Evolutionary conservation across 1,140 invertebrate genomes (phyloP).

Genomic region (Cyclina sinensis): DNA sequence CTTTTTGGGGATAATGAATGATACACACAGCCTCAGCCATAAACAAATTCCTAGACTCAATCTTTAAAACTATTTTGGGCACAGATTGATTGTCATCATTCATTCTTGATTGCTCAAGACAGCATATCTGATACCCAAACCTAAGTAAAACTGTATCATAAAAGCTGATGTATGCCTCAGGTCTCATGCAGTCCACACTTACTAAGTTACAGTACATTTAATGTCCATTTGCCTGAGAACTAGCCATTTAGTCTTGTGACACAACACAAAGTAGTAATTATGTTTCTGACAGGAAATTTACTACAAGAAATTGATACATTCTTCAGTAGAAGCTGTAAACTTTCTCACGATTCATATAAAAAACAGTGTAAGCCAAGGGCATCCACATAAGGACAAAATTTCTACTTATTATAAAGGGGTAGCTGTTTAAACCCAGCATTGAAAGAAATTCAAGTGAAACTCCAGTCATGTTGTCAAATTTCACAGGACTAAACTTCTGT

Average conservation of each 20-base stretch:
- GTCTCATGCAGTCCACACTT: constrained; percentile 7
- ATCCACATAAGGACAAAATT: too few relatives aligned
- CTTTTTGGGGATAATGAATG: too few relatives aligned
- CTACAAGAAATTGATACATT: neutral
- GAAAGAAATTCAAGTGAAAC: too few relatives aligned
- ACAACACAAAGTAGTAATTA: constrained; percentile 19
- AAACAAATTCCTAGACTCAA: too few relatives aligned
- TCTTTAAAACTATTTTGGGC: too few relatives aligned
- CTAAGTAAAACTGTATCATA: neutral
- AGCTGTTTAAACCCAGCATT: too few relatives aligned
- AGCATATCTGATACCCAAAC: neutral
- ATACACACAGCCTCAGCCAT: too few relatives aligned
- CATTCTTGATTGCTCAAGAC: neutral
- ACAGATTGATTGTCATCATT: neutral
- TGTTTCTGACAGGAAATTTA: neutral
- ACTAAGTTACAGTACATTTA: neutral
- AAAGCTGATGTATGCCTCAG: neutral
- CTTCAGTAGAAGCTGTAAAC: neutral
- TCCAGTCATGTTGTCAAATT: too few relatives aligned
- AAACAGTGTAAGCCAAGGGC: too few relatives aligned
- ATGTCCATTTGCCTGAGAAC: neutral
- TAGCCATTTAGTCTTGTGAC: neutral
- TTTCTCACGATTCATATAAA: neutral
- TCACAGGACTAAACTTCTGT: too few relatives aligned
- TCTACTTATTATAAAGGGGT: too few relatives aligned